Conservation (phyloP, 2,797 vertebrate species). For the Neostethus bicornis region DNA sequence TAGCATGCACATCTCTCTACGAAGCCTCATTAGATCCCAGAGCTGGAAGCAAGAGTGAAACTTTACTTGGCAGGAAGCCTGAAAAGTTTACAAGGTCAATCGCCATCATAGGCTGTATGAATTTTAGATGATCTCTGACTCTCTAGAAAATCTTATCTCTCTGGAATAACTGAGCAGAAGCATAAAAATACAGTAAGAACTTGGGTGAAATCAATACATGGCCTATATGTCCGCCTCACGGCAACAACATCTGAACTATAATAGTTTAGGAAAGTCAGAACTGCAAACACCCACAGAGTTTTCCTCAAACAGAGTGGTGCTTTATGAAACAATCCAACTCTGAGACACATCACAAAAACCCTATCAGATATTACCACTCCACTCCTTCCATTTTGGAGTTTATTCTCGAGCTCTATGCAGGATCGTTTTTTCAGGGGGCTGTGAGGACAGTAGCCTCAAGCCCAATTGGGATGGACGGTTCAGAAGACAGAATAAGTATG, state of each 20-base stretch:
- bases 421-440: too few relatives aligned
- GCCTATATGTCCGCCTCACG: conserved; percentile 20
- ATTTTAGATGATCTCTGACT: conserved; percentile 38
- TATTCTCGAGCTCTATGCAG: too few relatives aligned
- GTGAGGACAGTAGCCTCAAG: too few relatives aligned
- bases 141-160: conserved; percentile 35
- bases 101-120: conserved; percentile 33
- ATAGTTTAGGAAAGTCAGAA: conserved; percentile 29
- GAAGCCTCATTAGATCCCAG: conserved; percentile 69
- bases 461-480: too few relatives aligned
- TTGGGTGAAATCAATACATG: conserved; percentile 44
- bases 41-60: conserved; percentile 55
- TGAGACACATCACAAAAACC: conserved; percentile 45
- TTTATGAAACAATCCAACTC: conserved; percentile 48
- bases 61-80: conserved; percentile 64
- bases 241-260: conserved; percentile 20
- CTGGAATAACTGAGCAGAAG: conserved; percentile 18
- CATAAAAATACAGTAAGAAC: conserved; percentile 13
- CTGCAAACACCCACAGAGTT: conserved; percentile 18
- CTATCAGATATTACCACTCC: conserved; percentile 41
- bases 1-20: conserved; percentile 47
- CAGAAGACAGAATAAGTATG: too few relatives aligned
- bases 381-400: conserved; percentile 23
- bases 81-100: conserved; percentile 74
- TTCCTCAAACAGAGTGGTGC: conserved; percentile 19